Evolutionary conservation across 2,888 invertebrate species (phyloP), one percentile per base, ranked within the genome.

Genomic region (Sicus ferrugineus): DNA sequence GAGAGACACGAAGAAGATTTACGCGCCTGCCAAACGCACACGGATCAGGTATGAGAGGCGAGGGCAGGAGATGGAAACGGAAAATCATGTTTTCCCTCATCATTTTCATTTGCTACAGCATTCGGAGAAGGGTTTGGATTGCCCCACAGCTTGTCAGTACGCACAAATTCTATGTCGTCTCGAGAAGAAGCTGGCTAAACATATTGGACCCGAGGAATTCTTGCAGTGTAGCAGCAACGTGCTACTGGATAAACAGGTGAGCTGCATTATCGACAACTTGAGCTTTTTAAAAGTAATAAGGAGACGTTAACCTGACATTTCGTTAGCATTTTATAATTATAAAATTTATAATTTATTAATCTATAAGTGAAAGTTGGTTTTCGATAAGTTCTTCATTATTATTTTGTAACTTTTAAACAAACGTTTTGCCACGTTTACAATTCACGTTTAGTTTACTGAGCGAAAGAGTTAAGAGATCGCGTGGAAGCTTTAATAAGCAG

Each of bases 191-290:
- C 75, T 85, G 74, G 84, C 85, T 59, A 85, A 85, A 75, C 85
- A 84, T 71, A 79, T 85, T 74, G 85, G 85, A 21, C 85, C 85
- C 6, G 85, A 85, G 74, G 85, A 85, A 70, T 85, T 85, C 76
- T 73, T 85, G 62, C 85, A 85, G 76, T 85, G 85, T 74, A 84
- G 83, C 76, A 82, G 79, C 76, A 83, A 83, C 77, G 76, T 85
- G n/a, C 76, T 84, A 21, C 72, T 84, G 72, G 84, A 84, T 70
- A 85, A 84, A 71, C 84, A 85, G 82, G 84, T 84, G 67, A 77
- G 74, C 62, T 62, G 16, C 16, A n/a, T n/a, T 26, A 14, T 9
- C 1, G 14, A 9, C n/a, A 1, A 34, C 9, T 34, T 9, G 1
- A 34, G 14, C 7, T 34, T 7, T 34, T 14, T 9, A 34, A 34